These are phyloP conservation scores for Drosophila greeni DNA, from an alignment of 2,888 invertebrate genomes.

Conservation along the genomic window DNA sequence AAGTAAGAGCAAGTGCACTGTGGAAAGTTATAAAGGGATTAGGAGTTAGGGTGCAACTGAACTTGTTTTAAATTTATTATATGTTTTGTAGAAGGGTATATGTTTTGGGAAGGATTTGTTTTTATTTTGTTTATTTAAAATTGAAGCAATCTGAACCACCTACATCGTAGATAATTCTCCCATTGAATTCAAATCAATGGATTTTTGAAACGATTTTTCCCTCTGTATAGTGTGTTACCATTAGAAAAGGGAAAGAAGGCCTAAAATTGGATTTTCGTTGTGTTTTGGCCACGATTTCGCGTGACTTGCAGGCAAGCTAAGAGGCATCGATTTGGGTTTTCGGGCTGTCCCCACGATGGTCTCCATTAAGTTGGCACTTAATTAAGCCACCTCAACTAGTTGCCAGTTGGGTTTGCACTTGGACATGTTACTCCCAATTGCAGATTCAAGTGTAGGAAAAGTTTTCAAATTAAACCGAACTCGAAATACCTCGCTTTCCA, in stretches of 20 bases:
- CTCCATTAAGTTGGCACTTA: conserved; percentile 57
- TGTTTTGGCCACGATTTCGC: conserved; percentile 29
- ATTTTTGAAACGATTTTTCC: not conserved
- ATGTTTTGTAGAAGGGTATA: not conserved
- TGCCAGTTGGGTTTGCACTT: conserved; percentile 18
- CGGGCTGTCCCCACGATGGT: conserved; percentile 31
- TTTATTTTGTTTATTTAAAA: not conserved
- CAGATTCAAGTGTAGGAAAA: not conserved
- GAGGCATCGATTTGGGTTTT: conserved; percentile 39
- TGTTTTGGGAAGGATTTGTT: no score
- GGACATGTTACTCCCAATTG: not conserved
- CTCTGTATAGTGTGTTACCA: not conserved
- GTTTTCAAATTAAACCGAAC: not conserved
- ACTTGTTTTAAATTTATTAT: not conserved
- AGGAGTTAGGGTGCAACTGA: not conserved
- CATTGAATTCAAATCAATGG: not conserved
- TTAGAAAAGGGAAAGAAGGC: not conserved
- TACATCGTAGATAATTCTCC: not conserved
- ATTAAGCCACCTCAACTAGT: conserved; percentile 42
- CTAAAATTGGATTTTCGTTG: conserved; percentile 7
- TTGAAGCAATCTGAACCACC: not conserved
- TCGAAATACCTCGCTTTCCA: not conserved
- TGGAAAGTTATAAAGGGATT: not conserved
- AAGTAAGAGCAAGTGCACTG: conserved; percentile 75
- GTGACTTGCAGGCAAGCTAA: conserved; percentile 11